These are phyloP conservation scores for Sarcophaga carnaria DNA, from an alignment of 2,888 invertebrate genomes.

Conservation along the genomic window DNA sequence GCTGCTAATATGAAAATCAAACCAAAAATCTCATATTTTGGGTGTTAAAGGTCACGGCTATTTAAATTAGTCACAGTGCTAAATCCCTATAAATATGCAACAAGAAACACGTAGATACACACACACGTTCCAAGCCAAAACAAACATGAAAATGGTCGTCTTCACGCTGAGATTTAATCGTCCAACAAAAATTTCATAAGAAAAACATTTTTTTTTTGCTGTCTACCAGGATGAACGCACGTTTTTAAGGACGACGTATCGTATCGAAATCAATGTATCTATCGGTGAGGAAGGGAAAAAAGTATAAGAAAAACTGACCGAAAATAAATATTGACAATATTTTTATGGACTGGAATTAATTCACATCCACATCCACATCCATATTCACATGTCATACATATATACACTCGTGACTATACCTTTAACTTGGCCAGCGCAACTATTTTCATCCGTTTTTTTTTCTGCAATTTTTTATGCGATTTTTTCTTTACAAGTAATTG, in stretches of 20 bases:
- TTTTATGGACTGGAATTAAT: slow-evolving; percentile 77
- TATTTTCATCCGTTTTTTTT: not conserved
- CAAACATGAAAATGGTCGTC: slow-evolving; percentile 1
- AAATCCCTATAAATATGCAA: slow-evolving; percentile 40
- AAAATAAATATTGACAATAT: slow-evolving; percentile 57
- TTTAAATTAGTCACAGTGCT: not conserved
- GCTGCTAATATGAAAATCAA: not conserved
- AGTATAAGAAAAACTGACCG: slow-evolving; percentile 44
- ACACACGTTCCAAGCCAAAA: not conserved
- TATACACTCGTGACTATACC: not conserved
- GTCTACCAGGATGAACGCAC: too few species aligned
- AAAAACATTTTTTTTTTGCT: too few species aligned
- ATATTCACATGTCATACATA: slow-evolving; percentile 19
- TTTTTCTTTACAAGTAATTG: slow-evolving; percentile 60
- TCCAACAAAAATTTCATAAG: slow-evolving; percentile 41
- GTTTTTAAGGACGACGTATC: too few species aligned
- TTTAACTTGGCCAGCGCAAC: too few species aligned
- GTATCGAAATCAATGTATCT: too few species aligned
- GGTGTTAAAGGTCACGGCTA: too few species aligned
- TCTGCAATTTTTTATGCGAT: slow-evolving; percentile 46
- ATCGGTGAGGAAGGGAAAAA: too few species aligned
- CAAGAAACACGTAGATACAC: slow-evolving; percentile 22
- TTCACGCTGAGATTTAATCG: slow-evolving; percentile 69
- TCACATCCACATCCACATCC: slow-evolving; percentile 47
- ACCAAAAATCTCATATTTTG: not conserved